These are phyloP conservation scores for Lomographa bimaculata DNA, from an alignment of 2,888 invertebrate genomes.

Conservation along the genomic window DNA sequence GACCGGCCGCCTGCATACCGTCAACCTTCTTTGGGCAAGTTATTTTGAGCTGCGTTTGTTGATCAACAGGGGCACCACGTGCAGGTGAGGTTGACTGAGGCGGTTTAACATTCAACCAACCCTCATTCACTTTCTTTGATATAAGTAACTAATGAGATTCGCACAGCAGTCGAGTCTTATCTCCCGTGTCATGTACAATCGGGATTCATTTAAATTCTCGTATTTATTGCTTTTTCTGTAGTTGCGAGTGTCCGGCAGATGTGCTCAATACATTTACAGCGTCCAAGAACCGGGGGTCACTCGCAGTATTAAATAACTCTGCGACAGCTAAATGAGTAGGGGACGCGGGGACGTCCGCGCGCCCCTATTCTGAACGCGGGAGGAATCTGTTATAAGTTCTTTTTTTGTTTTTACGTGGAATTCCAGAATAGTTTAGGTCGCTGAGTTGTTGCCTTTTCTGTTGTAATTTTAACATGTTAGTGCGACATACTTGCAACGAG, in stretches of 20 bases:
- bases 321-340: constrained; percentile 80
- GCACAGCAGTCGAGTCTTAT: constrained; percentile 17
- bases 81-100: no score
- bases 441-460: no score
- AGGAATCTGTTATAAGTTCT: constrained; percentile 22
- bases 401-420: constrained; percentile 22
- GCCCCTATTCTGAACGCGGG: constrained; percentile 46
- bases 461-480: no score
- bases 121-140: no score
- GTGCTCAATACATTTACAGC: constrained; percentile 73
- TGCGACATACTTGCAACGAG: no score
- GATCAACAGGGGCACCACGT: no score
- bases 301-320: constrained; percentile 80
- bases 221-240: constrained; percentile 52
- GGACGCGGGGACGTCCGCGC: constrained; percentile 58
- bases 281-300: constrained; percentile 65
- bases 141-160: constrained; percentile 6
- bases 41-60: no score
- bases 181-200: constrained; percentile 31
- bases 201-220: constrained; percentile 57
- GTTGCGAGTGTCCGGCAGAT: constrained; percentile 66
- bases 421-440: no score
- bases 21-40: no score
- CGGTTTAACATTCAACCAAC: no score
- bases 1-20: no score